Evolutionary conservation across 2,888 invertebrate genomes (phyloP).

Genomic region (Hylaea fasciaria): DNA sequence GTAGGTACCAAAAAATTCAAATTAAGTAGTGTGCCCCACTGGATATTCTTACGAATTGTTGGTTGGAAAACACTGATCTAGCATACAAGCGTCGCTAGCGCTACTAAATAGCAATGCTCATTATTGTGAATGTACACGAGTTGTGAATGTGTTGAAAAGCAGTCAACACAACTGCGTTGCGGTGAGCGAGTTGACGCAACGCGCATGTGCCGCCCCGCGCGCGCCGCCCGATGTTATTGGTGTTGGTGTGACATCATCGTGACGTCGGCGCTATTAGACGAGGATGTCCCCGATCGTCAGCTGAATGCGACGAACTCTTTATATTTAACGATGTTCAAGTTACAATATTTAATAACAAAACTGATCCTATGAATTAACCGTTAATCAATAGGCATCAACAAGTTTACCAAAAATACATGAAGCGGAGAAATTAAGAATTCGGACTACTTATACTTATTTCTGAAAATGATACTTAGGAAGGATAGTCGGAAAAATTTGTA

Average conservation of each 20-base stretch:
- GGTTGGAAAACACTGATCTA: too few relatives aligned
- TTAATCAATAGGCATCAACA: too few relatives aligned
- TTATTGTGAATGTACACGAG: constrained; percentile 27
- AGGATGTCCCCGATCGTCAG: constrained; percentile 75
- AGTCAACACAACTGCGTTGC: constrained; percentile 54
- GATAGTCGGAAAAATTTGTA: too few relatives aligned
- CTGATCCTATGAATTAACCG: too few relatives aligned
- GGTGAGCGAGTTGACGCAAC: constrained; percentile 73
- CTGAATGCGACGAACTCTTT: constrained; percentile 39
- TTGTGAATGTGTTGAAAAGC: constrained; percentile 40
- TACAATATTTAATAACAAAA: not conserved
- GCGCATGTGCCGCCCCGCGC: constrained; percentile 74
- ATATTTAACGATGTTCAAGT: constrained; percentile 18
- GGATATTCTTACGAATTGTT: too few relatives aligned
- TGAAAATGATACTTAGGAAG: too few relatives aligned
- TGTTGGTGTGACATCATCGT: constrained; percentile 81
- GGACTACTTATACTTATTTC: too few relatives aligned
- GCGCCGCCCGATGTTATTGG: constrained; percentile 68
- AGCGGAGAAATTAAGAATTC: too few relatives aligned
- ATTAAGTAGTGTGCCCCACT: too few relatives aligned
- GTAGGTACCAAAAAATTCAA: too few relatives aligned
- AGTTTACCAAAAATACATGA: too few relatives aligned
- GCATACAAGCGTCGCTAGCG: not conserved
- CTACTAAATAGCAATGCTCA: constrained; percentile 21
- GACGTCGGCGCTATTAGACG: constrained; percentile 75